phyloP scores from a whole-genome alignment of 2,113 vertebrate genomes.

The Takifugu flavidus region DNA sequence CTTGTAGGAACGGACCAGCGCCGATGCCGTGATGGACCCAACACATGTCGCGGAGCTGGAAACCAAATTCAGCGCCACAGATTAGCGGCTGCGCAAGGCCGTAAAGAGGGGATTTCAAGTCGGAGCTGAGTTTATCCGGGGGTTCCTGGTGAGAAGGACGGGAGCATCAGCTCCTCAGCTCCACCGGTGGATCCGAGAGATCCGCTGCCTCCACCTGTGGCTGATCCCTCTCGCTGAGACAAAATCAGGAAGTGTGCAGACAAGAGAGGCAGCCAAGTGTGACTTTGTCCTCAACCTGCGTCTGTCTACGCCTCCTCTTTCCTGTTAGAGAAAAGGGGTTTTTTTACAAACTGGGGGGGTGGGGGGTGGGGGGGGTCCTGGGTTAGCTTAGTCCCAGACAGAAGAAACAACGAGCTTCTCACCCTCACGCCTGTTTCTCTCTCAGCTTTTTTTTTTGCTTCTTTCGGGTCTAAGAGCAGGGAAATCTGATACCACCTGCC shows the following conservation, averaged over 20 bases:
- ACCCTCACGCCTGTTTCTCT: slow-evolving; percentile 15
- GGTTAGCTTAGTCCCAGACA: slow-evolving; percentile 12
- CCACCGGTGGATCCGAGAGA: slow-evolving; percentile 43
- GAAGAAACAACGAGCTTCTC: slow-evolving; percentile 39
- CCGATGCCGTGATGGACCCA: too few relatives aligned
- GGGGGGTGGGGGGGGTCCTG: slow-evolving; percentile 19
- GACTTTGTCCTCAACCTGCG: slow-evolving; percentile 43
- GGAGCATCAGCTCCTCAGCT: slow-evolving; percentile 49
- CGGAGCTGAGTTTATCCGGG: slow-evolving; percentile 26
- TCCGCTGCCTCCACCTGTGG: slow-evolving; percentile 43
- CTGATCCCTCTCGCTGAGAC: slow-evolving; percentile 22
- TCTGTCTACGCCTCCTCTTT: slow-evolving; percentile 28
- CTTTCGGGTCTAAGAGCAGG: slow-evolving; percentile 43
- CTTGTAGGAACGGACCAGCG: too few relatives aligned
- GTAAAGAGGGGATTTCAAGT: slow-evolving; percentile 40
- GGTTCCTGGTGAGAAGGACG: slow-evolving; percentile 29
- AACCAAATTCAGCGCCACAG: too few relatives aligned
- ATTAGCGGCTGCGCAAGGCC: slow-evolving; percentile 3
- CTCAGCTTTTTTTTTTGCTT: slow-evolving; percentile 22
- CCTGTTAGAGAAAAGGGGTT: slow-evolving; percentile 9
- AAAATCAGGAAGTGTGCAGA: not conserved
- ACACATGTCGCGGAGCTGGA: too few relatives aligned
- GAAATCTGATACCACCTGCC: slow-evolving; percentile 71
- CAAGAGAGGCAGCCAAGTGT: slow-evolving; percentile 56
- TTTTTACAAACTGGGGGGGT: not conserved